Evolutionary conservation across 2,113 vertebrate species (phyloP).

Genomic region (Chaetorhynchus papuensis): DNA sequence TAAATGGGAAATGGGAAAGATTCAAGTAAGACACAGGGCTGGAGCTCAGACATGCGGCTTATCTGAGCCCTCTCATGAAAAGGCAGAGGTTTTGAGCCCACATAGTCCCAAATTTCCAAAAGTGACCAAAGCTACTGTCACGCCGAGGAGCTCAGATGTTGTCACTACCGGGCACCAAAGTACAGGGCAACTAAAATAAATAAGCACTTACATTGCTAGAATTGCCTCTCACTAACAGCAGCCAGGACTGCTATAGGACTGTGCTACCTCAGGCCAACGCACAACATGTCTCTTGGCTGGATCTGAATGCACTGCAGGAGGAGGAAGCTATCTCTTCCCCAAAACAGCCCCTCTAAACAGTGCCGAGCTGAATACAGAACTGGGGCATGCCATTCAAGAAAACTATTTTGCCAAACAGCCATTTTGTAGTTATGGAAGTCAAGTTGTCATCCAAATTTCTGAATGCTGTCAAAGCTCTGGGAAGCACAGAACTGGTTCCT

Average conservation of each 20-base stretch:
- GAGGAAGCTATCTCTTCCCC: neutral
- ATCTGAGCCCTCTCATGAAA: neutral
- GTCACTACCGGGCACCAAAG: neutral
- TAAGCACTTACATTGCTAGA: neutral
- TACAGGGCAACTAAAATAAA: neutral
- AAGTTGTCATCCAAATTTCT: neutral
- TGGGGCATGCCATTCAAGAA: rapidly evolving
- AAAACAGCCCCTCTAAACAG: neutral
- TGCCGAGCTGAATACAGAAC: neutral
- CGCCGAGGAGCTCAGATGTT: neutral
- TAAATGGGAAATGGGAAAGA: neutral
- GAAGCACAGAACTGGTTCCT: neutral
- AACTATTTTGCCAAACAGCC: neutral
- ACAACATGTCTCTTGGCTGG: neutral
- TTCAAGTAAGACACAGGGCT: neutral
- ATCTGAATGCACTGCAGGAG: neutral
- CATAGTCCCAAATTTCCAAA: neutral
- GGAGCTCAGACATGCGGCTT: neutral
- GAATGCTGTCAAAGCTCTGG: neutral
- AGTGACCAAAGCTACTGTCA: neutral
- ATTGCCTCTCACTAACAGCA: neutral
- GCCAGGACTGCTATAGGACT: neutral
- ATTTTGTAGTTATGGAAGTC: neutral
- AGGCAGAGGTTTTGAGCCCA: neutral
- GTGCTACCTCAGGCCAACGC: neutral